Conservation (phyloP, 1,140 invertebrate species). For the Aphelinus certus region DNA sequence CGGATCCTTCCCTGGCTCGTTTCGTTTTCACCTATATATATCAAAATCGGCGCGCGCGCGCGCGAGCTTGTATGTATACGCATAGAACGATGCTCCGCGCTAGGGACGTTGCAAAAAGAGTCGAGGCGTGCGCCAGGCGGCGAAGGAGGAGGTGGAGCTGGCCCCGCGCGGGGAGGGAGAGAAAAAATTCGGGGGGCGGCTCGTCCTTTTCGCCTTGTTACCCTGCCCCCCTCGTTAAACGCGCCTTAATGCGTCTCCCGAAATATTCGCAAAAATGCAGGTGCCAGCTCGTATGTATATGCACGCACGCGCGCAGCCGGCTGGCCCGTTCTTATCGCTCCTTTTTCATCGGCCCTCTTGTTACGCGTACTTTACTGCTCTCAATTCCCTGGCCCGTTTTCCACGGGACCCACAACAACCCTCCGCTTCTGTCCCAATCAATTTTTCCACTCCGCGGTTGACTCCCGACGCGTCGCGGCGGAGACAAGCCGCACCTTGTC, state of each 20-base stretch:
- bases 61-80: no score
- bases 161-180: slow-evolving; percentile 11
- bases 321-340: slow-evolving; percentile 10
- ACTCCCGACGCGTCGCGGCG: no score
- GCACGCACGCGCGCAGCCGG: slow-evolving; percentile 41
- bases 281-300: slow-evolving; percentile 50
- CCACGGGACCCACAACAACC: no score
- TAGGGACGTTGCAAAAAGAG: background rate
- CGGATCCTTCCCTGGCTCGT: no score
- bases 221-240: slow-evolving; percentile 57
- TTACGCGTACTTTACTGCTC: slow-evolving; percentile 39
- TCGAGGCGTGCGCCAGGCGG: slow-evolving; percentile 25
- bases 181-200: slow-evolving; percentile 43
- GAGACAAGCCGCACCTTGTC: no score
- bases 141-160: slow-evolving; percentile 25
- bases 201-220: slow-evolving; percentile 59
- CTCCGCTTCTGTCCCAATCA: no score
- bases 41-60: no score
- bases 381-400: no score
- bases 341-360: slow-evolving; percentile 37
- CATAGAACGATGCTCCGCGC: no score
- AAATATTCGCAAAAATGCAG: slow-evolving; percentile 66
- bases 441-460: no score
- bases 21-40: no score
- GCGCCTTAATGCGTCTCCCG: slow-evolving; percentile 58